A percentile compares a stretch with the other conserved stretches of the same genome.
These are phyloP conservation scores for Ichneumoninae sp. DNA, from an alignment of 2,888 invertebrate species.

Conservation along the genomic window DNA sequence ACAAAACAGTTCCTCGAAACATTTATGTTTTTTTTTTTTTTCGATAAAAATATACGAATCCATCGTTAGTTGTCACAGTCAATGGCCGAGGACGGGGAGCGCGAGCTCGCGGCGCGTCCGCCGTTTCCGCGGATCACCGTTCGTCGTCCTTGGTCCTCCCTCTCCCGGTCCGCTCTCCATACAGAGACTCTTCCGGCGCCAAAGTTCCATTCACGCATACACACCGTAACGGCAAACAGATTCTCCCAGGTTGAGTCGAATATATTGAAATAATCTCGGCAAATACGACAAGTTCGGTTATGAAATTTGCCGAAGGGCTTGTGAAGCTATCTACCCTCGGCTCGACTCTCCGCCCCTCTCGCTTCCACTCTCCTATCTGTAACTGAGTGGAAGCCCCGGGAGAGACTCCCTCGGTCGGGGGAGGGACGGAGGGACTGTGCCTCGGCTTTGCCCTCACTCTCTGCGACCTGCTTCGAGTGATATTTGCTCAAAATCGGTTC, in stretches of 20 bases:
- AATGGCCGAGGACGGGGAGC: not conserved
- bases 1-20: not conserved
- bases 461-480: constrained; percentile 81
- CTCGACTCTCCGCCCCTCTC: constrained; percentile 68
- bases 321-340: constrained; percentile 78
- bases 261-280: constrained; percentile 85
- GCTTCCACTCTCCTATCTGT: constrained; percentile 67
- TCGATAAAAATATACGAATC: not conserved
- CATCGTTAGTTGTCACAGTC: not conserved
- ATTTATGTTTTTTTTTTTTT: not conserved
- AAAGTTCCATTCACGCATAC: constrained; percentile 84
- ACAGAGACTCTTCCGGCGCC: constrained; percentile 69
- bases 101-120: not conserved
- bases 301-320: constrained; percentile 85
- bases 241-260: constrained; percentile 83
- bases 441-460: constrained; percentile 68
- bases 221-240: constrained; percentile 83
- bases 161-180: constrained; percentile 55
- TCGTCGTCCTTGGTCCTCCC: not conserved
- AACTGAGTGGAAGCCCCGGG: constrained; percentile 48
- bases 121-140: constrained; percentile 59
- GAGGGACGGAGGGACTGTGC: constrained; percentile 38
- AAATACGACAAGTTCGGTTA: constrained; percentile 85
- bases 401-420: constrained; percentile 20
- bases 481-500: constrained; percentile 84